Evolutionary conservation across 2,888 invertebrate species (phyloP), one percentile per base, ranked within the genome.

Genomic region (Athetis lepigone): DNA sequence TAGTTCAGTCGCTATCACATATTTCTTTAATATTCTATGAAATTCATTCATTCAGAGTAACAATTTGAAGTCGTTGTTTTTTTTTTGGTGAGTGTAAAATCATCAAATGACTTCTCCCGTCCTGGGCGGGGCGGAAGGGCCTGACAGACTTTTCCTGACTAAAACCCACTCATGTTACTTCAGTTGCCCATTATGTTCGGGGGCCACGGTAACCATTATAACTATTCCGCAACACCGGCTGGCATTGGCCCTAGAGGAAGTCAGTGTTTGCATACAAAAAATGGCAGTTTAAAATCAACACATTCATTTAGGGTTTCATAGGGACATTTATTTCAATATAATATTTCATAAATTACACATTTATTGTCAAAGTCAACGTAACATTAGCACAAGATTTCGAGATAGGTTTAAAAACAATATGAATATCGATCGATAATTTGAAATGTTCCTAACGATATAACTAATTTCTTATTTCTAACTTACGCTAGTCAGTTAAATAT

Each of bases 321-420:
- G 86, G 85, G 89, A 90, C 87, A 90, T 93, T 93, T 91, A 92
- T 90, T 91, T 87, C 70, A 84, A 87, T 87, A 87, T 83, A 85
- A 88, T 85, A 90, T 85, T 88, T 85, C 86, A 83, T 90, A 87
- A 91, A 91, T 90, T 92, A 93, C 91, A 94, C 93, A 93, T 93
- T 95, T 95, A 95, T 95, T 95, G 94, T 95, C 94, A 93, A 93
- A 94, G 94, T 95, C 92, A 95, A 95, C 92, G 90, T 93, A 95
- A 94, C 81, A 81, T 87, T 90, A 92, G 91, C 85, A 88, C 86
- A 88, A 90, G 86, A 90, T 88, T 85, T 84, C 73, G 74, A 86
- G 85, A 85, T 76, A 83, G 79, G 66, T 79, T 73, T 66, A 56
- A 84, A 88, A 83, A 65, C 82, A 85, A 79, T 75, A 78, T 78